Conservation (phyloP, 2,113 vertebrate species). For the Dasyprocta punctata region DNA sequence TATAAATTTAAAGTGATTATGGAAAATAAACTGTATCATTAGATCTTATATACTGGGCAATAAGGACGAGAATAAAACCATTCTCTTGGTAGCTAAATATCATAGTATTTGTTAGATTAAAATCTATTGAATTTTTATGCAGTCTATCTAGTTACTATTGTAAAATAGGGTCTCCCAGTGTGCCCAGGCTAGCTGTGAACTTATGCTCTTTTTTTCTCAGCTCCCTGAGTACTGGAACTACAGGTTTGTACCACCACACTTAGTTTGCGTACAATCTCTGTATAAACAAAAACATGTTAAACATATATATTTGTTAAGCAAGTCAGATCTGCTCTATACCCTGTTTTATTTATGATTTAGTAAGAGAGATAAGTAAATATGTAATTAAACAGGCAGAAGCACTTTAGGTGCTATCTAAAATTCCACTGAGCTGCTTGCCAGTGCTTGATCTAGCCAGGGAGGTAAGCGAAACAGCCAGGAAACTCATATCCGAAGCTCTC, state of each 20-base stretch:
- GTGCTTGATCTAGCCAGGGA: background rate
- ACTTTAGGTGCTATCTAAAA: background rate
- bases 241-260: background rate
- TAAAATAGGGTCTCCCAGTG: background rate
- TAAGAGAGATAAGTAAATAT: background rate
- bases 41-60: background rate
- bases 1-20: background rate
- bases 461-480: background rate
- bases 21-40: background rate
- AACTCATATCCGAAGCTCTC: background rate
- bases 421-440: background rate
- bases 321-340: background rate
- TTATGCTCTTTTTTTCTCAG: background rate
- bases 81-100: background rate
- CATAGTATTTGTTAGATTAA: background rate
- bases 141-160: background rate
- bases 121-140: background rate
- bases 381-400: background rate
- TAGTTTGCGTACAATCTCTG: background rate
- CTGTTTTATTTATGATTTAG: background rate
- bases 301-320: background rate
- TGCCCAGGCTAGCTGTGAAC: background rate
- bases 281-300: background rate
- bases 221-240: background rate
- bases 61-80: background rate